phyloP scores from a whole-genome alignment of 1,140 invertebrate species.

The Popillia japonica region DNA sequence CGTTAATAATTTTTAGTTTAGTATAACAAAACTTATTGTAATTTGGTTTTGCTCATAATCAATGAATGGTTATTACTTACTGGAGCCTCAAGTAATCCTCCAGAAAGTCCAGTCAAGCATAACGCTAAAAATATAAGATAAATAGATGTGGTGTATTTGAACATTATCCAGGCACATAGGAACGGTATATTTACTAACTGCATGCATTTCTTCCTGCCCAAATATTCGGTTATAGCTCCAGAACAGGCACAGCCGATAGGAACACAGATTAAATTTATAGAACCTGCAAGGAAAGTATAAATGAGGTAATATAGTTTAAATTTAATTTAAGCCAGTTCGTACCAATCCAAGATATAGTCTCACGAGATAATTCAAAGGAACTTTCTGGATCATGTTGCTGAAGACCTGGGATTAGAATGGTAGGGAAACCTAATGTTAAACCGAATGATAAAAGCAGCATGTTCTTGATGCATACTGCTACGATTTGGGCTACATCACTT shows the following conservation, averaged over 20 bases:
- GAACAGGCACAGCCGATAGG: slow-evolving; percentile 78
- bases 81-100: slow-evolving; percentile 79
- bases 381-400: slow-evolving; percentile 62
- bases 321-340: neutral
- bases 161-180: slow-evolving; percentile 74
- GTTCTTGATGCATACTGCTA: slow-evolving; percentile 72
- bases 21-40: no score
- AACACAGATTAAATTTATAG: slow-evolving; percentile 78
- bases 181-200: slow-evolving; percentile 77
- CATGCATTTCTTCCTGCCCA: slow-evolving; percentile 77
- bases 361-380: slow-evolving; percentile 66
- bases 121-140: slow-evolving; percentile 72
- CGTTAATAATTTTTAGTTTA: no score
- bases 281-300: slow-evolving; percentile 67
- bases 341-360: slow-evolving; percentile 78
- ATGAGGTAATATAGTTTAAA: neutral
- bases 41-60: no score
- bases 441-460: slow-evolving; percentile 73
- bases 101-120: slow-evolving; percentile 73
- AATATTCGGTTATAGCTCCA: slow-evolving; percentile 71
- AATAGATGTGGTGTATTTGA: slow-evolving; percentile 68
- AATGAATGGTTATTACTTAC: slow-evolving; percentile 62
- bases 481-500: slow-evolving; percentile 62
- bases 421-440: slow-evolving; percentile 78
- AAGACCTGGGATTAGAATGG: slow-evolving; percentile 77